A percentile compares a stretch with the other conserved stretches of the same genome.
These are phyloP conservation scores for Clarias macrocephalus DNA, from an alignment of 2,113 vertebrate genomes.

Conservation along the genomic window DNA sequence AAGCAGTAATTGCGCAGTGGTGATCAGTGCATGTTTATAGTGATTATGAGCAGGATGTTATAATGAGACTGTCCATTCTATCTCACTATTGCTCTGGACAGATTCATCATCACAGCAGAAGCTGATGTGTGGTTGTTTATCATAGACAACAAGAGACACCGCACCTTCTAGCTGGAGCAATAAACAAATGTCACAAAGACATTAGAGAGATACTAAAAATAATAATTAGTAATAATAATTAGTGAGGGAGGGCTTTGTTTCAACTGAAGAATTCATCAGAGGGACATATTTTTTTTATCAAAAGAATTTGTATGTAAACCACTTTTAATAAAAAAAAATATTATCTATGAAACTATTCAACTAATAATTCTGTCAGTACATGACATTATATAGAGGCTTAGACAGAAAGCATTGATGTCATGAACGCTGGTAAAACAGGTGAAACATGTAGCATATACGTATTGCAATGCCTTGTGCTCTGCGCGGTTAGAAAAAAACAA, in stretches of 20 bases:
- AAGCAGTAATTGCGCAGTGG: conserved; percentile 29
- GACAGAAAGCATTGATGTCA: neutral
- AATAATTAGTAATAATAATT: neutral
- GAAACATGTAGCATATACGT: neutral
- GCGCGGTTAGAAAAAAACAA: neutral
- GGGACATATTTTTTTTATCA: too few species aligned
- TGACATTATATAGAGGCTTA: neutral
- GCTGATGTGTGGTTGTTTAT: neutral
- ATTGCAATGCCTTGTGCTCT: neutral
- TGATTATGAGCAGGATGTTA: neutral
- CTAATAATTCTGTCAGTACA: neutral
- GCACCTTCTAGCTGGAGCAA: conserved; percentile 23
- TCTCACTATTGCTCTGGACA: neutral
- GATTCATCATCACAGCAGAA: conserved; percentile 34
- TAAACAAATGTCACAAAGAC: conserved; percentile 42
- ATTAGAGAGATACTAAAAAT: conserved; percentile 30
- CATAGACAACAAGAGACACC: neutral
- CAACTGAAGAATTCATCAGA: neutral
- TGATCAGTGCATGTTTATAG: neutral
- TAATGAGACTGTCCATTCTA: conserved; percentile 45
- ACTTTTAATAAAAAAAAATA: too few species aligned
- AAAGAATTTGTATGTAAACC: too few species aligned
- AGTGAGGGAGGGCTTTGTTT: neutral
- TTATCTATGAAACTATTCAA: too few species aligned
- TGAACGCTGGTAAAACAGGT: neutral